Evolutionary conservation across 2,113 vertebrate genomes (phyloP), one percentile per base, ranked within the genome.

Genomic region (Nematolebias whitei): DNA sequence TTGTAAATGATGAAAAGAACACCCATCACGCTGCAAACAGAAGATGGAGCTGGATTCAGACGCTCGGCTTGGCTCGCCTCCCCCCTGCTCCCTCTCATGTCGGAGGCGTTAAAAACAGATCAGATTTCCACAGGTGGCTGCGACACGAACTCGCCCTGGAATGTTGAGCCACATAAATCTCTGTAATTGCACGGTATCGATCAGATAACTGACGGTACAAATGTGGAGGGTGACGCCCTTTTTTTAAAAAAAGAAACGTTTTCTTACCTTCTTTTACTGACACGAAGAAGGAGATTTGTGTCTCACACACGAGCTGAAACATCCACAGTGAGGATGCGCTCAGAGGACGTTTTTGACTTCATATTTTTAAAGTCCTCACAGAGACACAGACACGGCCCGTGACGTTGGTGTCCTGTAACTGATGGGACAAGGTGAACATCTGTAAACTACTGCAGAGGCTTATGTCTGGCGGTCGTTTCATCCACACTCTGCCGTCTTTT

Each of bases 121-220:
- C 87, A 63, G 82, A 89, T 91, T 91, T 86, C 89, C 88, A 85
- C 91, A 93, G 92, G 91, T 93, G 92, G 88, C 85, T 86, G 77
- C 63, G 77, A 85, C 63, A 85, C 75, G 64, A 84, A 85, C 87
- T 73, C 66, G 15, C 71, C 8, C 77, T 81, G 92, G 92, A 93
- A 93, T 93, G 92, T 61, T 72, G 78, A 76, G 74, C 52, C 14
- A 82, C 88, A 93, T 93, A 92, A 93, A 91, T 92, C 89, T 92
- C 67, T 12, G 53, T 90, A 91, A 93, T 91, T 90, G 85, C 85
- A 85, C 12, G 71, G 79, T 89, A 92, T 90, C 74, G 86, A 92
- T 92, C 88, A 89, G 78, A 87, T 87, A 88, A 80, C 83, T 84
- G 76, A 86, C 75, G 79, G 68, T 81, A 71, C 74, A 74, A 85